These are phyloP conservation scores for Drosophila equinoxialis DNA, from an alignment of 1,140 invertebrate species.

Conservation along the genomic window DNA sequence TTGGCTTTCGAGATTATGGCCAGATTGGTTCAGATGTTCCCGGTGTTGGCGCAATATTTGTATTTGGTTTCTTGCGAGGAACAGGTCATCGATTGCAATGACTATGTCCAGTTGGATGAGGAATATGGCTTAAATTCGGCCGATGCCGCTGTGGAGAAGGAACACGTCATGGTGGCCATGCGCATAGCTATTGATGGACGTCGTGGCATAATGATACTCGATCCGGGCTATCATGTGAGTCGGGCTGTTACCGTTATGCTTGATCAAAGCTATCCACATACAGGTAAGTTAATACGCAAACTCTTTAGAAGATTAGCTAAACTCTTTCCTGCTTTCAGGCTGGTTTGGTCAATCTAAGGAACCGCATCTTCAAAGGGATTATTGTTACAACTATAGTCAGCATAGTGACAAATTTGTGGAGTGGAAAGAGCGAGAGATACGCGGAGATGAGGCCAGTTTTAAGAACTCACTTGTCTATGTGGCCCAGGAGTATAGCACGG, in stretches of 20 bases:
- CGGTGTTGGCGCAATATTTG: slow-evolving; percentile 87
- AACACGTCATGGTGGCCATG: slow-evolving; percentile 93
- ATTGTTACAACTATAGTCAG: slow-evolving; percentile 88
- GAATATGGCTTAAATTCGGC: slow-evolving; percentile 85
- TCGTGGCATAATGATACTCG: slow-evolving; percentile 90
- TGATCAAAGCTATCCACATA: slow-evolving; percentile 92
- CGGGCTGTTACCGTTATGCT: slow-evolving; percentile 93
- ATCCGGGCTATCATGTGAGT: slow-evolving; percentile 95
- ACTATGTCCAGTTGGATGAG: slow-evolving; percentile 85
- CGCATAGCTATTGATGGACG: slow-evolving; percentile 89
- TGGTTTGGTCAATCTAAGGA: slow-evolving; percentile 93
- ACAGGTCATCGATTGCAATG: slow-evolving; percentile 87
- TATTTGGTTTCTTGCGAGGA: slow-evolving; percentile 95
- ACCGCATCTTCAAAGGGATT: slow-evolving; percentile 89
- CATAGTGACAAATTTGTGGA: slow-evolving; percentile 89
- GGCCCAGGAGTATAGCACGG: slow-evolving; percentile 90
- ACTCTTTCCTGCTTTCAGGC: slow-evolving; percentile 66
- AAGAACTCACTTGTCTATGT: slow-evolving; percentile 90
- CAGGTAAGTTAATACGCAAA: slow-evolving; percentile 83
- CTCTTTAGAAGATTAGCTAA: neutral
- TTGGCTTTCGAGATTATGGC: slow-evolving; percentile 90
- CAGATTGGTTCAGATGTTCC: slow-evolving; percentile 86
- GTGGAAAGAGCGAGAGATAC: slow-evolving; percentile 90
- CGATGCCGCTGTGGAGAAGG: slow-evolving; percentile 90
- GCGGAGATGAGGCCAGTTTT: slow-evolving; percentile 85